A percentile compares a stretch with the other conserved stretches of the same genome.
Conservation (phyloP, 2,797 vertebrate species). For the Hipposideros larvatus region DNA sequence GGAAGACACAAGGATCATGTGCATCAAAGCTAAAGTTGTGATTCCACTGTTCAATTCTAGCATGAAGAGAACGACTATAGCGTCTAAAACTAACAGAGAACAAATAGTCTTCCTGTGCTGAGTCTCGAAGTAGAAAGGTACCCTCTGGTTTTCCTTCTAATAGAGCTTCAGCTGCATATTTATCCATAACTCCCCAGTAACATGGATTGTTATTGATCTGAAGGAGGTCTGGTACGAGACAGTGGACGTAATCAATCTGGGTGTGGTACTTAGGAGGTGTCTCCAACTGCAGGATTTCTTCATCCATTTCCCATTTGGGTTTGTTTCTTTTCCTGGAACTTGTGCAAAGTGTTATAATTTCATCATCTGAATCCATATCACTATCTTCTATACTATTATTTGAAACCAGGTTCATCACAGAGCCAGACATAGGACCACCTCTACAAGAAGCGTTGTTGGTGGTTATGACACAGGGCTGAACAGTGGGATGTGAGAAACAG, state of each 20-base stretch:
- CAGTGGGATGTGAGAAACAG: slow-evolving; percentile 78
- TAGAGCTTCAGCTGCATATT: slow-evolving; percentile 96
- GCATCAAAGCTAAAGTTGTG: slow-evolving; percentile 98
- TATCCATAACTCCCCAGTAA: slow-evolving; percentile 98
- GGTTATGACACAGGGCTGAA: slow-evolving; percentile 81
- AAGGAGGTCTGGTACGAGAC: slow-evolving; percentile 97
- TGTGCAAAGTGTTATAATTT: slow-evolving; percentile 89
- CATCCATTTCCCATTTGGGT: slow-evolving; percentile 89
- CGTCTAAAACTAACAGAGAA: slow-evolving; percentile 98
- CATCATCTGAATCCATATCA: slow-evolving; percentile 90
- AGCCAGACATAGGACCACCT: slow-evolving; percentile 76
- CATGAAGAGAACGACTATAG: slow-evolving; percentile 97
- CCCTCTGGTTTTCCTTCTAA: slow-evolving; percentile 98
- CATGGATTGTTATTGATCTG: slow-evolving; percentile 98
- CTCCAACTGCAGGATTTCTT: slow-evolving; percentile 90
- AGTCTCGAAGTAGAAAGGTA: slow-evolving; percentile 96
- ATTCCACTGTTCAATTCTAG: slow-evolving; percentile 97
- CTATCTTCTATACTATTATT: slow-evolving; percentile 86
- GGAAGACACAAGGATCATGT: slow-evolving; percentile 97
- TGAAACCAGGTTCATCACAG: slow-evolving; percentile 77
- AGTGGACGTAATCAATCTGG: slow-evolving; percentile 93
- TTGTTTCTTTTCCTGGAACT: slow-evolving; percentile 91
- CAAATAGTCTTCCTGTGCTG: slow-evolving; percentile 97
- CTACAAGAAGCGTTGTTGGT: slow-evolving; percentile 76
- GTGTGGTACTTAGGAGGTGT: slow-evolving; percentile 91